Conservation (phyloP, 2,888 invertebrate species). For the Myopa tessellatipennis region DNA sequence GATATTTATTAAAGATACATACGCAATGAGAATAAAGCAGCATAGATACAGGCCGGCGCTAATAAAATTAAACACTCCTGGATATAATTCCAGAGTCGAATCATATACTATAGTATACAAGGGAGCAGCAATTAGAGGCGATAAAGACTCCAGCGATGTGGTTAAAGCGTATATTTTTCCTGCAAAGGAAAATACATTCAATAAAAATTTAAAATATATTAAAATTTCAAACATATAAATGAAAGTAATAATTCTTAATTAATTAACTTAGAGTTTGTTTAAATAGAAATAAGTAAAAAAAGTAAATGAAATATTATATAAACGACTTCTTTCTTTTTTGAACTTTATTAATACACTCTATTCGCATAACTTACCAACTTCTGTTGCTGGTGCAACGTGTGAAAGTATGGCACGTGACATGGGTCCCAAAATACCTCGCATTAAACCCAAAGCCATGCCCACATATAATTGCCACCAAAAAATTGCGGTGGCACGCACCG, state of each 20-base stretch:
- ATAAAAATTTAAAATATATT: no score
- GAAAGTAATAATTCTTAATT: no score
- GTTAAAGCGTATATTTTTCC: slow-evolving; percentile 78
- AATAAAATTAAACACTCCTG: slow-evolving; percentile 74
- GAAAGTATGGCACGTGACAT: slow-evolving; percentile 68
- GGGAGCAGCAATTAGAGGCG: slow-evolving; percentile 74
- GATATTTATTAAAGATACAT: slow-evolving; percentile 59
- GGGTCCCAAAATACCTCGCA: slow-evolving; percentile 64
- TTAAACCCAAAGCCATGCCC: slow-evolving; percentile 60
- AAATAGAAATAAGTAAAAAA: background rate
- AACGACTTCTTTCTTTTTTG: background rate
- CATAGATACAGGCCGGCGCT: slow-evolving; percentile 69
- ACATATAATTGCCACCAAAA: slow-evolving; percentile 64
- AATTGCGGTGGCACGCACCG: slow-evolving; percentile 63
- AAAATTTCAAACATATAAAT: no score
- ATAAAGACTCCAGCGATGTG: slow-evolving; percentile 75
- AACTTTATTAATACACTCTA: background rate
- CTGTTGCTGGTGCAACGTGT: slow-evolving; percentile 61
- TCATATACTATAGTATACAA: slow-evolving; percentile 76
- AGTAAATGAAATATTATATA: background rate
- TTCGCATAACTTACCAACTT: slow-evolving; percentile 64
- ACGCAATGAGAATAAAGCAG: slow-evolving; percentile 70
- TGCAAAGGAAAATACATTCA: slow-evolving; percentile 42
- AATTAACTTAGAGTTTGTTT: no score
- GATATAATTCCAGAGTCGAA: slow-evolving; percentile 68